Base-by-base conservation (phyloP, 2,113 vertebrate species). In the Ammodytes dubius region DNA sequence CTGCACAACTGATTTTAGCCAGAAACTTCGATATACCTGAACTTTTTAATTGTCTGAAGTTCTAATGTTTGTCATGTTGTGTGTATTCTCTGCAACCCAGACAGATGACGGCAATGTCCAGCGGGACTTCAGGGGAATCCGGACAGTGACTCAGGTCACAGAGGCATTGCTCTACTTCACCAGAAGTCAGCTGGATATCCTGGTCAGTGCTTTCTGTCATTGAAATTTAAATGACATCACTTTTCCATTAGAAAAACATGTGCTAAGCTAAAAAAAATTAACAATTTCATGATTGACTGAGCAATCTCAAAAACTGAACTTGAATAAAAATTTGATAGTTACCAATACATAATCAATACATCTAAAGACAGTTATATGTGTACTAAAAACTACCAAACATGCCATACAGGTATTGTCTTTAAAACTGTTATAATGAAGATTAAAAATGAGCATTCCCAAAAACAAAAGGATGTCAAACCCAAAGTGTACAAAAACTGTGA, bases 41-140 rank as follows among this genome's bases (percentile, higher is more conserved):
- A n/a, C 3, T 19, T 1, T 47, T 54, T 17, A 2, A 42, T 17
- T 27, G 10, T 19, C 17, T 9, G 2, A 17, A 17, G 11, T 67
- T 8, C 46, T 54, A 3, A 12, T 40, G 40, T 37, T 47, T 54
- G 35, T 4, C 9, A 7, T 61, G 5, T 15, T 76, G 17, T 76
- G 27, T 80, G 56, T 82, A 4, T 87, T 87, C 43, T 74, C 8
- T 72, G 57, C 59, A 73, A 70, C 56, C 58, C 86, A 96, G 96
- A 95, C 88, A 84, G 95, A 95, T 45, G 93, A 94, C 10, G 93
- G 95, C 9, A 87, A 74, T 2, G 74, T 96, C 40, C 91, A 94
- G 40, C 89, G 94, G 15, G 94, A 96, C 77, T 96, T 96, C 73
- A 94, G 93, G 78, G 93, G 93, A 53, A 95, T 92, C 37, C 85